Evolutionary conservation across 2,888 invertebrate species (phyloP).

Genomic region (Drosophila mercatorum): DNA sequence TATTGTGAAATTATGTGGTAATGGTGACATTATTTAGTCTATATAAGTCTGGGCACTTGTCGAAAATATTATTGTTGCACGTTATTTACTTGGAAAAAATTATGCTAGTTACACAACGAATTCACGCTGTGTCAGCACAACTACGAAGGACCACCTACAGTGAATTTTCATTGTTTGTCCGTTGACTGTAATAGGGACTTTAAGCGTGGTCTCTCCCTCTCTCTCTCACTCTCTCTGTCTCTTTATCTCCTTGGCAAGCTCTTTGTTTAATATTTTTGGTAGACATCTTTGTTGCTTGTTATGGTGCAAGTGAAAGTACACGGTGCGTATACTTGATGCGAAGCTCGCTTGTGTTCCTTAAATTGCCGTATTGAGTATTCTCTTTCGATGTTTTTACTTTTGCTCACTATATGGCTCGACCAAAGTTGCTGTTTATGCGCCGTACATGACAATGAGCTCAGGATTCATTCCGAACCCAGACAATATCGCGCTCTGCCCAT

Average conservation of each 20-base stretch:
- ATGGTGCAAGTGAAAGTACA: slow-evolving; percentile 21
- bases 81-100: slow-evolving; percentile 34
- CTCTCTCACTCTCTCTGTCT: too few species aligned
- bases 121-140: slow-evolving; percentile 46
- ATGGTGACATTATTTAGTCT: background rate
- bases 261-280: slow-evolving; percentile 59
- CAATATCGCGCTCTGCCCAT: slow-evolving; percentile 41
- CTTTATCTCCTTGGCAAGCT: slow-evolving; percentile 26
- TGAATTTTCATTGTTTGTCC: slow-evolving; percentile 42
- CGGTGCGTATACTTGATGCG: slow-evolving; percentile 57
- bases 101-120: slow-evolving; percentile 34
- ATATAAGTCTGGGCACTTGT: background rate
- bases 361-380: slow-evolving; percentile 61
- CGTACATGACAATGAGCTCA: slow-evolving; percentile 76
- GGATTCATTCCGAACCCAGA: slow-evolving; percentile 15
- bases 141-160: slow-evolving; percentile 25
- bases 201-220: slow-evolving; percentile 26
- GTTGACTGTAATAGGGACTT: slow-evolving; percentile 57
- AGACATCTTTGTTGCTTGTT: slow-evolving; percentile 44
- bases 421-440: slow-evolving; percentile 59
- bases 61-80: slow-evolving; percentile 34
- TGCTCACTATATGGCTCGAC: slow-evolving; percentile 19
- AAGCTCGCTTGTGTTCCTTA: slow-evolving; percentile 23
- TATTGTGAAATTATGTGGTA: slow-evolving; percentile 8
- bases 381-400: slow-evolving; percentile 11